Evolutionary conservation across 1,140 invertebrate genomes (phyloP).

Genomic region (Planococcus citri): DNA sequence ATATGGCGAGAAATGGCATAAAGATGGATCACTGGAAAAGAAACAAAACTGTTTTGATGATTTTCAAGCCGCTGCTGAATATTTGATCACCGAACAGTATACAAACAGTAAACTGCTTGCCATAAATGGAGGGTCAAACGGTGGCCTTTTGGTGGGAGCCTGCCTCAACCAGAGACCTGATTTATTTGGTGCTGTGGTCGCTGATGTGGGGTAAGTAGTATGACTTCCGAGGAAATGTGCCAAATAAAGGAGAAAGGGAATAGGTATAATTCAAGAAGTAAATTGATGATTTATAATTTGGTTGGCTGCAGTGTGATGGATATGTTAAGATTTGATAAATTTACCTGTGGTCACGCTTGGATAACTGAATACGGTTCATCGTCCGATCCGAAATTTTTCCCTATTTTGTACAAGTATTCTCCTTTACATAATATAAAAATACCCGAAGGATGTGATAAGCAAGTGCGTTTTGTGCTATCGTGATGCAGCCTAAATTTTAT

Average conservation of each 20-base stretch:
- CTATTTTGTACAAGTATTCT: conserved; percentile 81
- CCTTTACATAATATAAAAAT: conserved; percentile 83
- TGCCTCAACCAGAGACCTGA: conserved; percentile 90
- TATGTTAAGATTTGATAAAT: conserved; percentile 95
- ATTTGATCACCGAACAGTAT: conserved; percentile 71
- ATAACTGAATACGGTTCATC: conserved; percentile 89
- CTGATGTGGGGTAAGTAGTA: conserved; percentile 74
- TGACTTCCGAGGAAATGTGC: too few relatives aligned
- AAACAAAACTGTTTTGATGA: conserved; percentile 98
- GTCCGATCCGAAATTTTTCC: conserved; percentile 76
- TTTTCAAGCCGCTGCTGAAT: conserved; percentile 85
- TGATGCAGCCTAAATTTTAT: too few relatives aligned
- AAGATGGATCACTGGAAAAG: conserved; percentile 74
- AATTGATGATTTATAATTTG: not conserved
- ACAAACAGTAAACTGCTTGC: conserved; percentile 61
- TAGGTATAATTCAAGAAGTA: too few relatives aligned
- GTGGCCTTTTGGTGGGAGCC: conserved; percentile 84
- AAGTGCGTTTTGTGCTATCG: conserved; percentile 28
- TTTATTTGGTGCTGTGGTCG: conserved; percentile 80
- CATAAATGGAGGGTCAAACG: conserved; percentile 93
- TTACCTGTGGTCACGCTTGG: conserved; percentile 96
- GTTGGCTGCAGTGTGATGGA: conserved; percentile 72
- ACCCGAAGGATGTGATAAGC: conserved; percentile 38
- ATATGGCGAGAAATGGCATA: conserved; percentile 96
- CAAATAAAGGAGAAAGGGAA: too few relatives aligned